phyloP scores from a whole-genome alignment of 2,888 invertebrate species.

The Ectropis crepuscularia region DNA sequence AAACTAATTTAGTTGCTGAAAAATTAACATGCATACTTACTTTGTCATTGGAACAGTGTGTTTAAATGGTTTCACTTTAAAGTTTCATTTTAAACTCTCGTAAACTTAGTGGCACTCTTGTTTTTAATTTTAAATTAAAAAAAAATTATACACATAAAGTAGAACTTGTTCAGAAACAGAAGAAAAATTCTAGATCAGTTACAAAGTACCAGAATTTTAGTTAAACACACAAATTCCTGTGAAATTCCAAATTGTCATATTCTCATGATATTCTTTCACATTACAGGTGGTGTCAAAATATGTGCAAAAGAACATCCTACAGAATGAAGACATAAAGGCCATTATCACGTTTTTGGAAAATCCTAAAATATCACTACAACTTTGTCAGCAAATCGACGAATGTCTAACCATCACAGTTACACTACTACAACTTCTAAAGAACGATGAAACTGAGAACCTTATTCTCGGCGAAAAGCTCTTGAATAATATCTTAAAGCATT shows the following conservation, averaged over 20 bases:
- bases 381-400: conserved; percentile 62
- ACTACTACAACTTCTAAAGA: conserved; percentile 60
- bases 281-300: conserved; percentile 72
- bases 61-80: too few relatives aligned
- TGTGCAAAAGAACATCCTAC: conserved; percentile 60
- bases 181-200: too few relatives aligned
- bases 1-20: too few relatives aligned
- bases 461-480: conserved; percentile 56
- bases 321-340: conserved; percentile 54
- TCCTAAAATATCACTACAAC: conserved; percentile 61
- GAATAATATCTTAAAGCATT: conserved; percentile 61
- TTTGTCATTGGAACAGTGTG: too few relatives aligned
- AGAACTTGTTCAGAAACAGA: too few relatives aligned
- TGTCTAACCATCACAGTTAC: conserved; percentile 61
- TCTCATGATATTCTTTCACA: background rate
- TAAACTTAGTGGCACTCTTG: too few relatives aligned
- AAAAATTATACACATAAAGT: too few relatives aligned
- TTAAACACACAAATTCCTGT: background rate
- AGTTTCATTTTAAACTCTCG: too few relatives aligned
- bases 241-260: background rate
- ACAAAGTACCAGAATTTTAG: too few relatives aligned
- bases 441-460: conserved; percentile 42
- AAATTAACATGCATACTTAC: too few relatives aligned
- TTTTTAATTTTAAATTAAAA: too few relatives aligned
- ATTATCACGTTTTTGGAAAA: conserved; percentile 69